These are phyloP conservation scores for Novumbra hubbsi DNA, from an alignment of 2,797 vertebrate genomes.

Conservation along the genomic window DNA sequence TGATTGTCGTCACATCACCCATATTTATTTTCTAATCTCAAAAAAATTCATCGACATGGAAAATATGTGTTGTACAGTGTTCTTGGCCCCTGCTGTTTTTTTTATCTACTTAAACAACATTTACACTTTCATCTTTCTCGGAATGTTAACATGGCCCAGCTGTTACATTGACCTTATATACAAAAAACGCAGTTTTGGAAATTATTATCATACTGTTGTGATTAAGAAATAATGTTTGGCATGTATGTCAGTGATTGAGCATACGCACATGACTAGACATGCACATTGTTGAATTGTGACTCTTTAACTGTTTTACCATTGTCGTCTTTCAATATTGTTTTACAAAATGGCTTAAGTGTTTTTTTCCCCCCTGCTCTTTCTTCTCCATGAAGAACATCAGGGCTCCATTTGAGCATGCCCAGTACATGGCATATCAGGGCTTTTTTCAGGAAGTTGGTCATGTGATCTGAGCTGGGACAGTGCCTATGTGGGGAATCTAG, in stretches of 20 bases:
- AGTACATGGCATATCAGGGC: slow-evolving; percentile 54
- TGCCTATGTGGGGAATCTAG: slow-evolving; percentile 53
- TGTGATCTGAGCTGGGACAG: slow-evolving; percentile 51
- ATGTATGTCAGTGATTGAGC: background rate
- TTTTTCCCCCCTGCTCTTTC: slow-evolving; percentile 44
- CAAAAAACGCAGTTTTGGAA: background rate
- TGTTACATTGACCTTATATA: background rate
- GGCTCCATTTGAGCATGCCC: slow-evolving; percentile 62
- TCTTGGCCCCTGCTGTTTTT: background rate
- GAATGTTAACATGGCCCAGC: background rate
- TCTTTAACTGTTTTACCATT: slow-evolving; percentile 15
- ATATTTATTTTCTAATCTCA: too few species aligned
- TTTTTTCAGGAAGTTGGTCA: slow-evolving; percentile 57
- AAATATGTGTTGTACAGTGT: too few species aligned
- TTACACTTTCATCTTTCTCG: background rate
- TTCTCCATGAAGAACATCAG: slow-evolving; percentile 53
- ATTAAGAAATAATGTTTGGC: background rate
- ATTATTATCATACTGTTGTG: background rate
- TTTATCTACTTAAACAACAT: background rate
- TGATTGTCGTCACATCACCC: too few species aligned
- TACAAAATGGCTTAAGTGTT: slow-evolving; percentile 58
- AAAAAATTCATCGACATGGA: too few species aligned
- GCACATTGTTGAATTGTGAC: slow-evolving; percentile 7
- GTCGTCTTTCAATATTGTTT: slow-evolving; percentile 34
- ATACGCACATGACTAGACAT: background rate